A percentile compares a stretch with the other conserved stretches of the same genome.
phyloP scores from a whole-genome alignment of 2,888 invertebrate genomes.

The Epinotia ramella region DNA sequence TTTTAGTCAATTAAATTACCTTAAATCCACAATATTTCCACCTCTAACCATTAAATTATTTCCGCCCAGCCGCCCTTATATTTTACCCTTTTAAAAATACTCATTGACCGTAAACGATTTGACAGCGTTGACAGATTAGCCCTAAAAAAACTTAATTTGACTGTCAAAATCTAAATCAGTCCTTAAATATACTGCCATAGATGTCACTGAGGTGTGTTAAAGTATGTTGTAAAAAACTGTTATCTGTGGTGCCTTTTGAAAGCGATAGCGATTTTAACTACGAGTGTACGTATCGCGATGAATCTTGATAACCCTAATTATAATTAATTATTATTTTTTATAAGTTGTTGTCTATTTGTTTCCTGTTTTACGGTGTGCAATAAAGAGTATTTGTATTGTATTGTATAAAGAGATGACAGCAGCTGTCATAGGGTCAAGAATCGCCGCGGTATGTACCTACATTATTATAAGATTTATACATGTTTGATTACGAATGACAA shows the following conservation, averaged over 20 bases:
- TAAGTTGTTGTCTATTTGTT: no score
- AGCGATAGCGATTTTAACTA: constrained; percentile 17
- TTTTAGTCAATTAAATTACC: constrained; percentile 18
- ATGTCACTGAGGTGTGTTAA: constrained; percentile 39
- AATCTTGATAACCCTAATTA: no score
- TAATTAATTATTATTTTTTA: no score
- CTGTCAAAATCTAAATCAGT: constrained; percentile 44
- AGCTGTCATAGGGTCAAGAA: no score
- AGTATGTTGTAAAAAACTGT: constrained; percentile 19
- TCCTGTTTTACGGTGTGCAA: no score
- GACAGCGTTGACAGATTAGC: constrained; percentile 45
- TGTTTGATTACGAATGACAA: no score
- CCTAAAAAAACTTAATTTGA: constrained; percentile 43
- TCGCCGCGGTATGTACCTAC: no score
- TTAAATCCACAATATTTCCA: constrained; percentile 31
- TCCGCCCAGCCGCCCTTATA: constrained; percentile 19
- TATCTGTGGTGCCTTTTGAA: neutral
- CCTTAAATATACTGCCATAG: constrained; percentile 42
- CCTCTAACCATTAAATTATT: constrained; percentile 22
- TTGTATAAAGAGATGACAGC: no score
- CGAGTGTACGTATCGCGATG: no score
- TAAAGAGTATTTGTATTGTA: no score
- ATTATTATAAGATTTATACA: neutral
- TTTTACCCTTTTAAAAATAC: constrained; percentile 33
- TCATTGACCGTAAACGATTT: constrained; percentile 43